Percentiles rank a stretch among this genome's conserved stretches.
Conservation (phyloP, 2,888 invertebrate genomes). For the Andrena haemorrhoa region DNA sequence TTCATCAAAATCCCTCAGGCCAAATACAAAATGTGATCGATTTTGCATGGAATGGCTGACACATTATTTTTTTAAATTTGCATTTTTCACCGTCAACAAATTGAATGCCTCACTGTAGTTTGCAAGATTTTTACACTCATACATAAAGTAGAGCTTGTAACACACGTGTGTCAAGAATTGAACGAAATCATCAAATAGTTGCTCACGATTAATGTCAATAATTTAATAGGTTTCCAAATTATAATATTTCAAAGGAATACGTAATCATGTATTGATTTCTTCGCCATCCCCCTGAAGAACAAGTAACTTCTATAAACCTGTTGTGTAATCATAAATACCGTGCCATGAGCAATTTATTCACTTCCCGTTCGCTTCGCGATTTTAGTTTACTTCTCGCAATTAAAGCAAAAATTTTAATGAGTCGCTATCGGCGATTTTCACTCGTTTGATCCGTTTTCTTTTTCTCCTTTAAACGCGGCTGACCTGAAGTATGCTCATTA, state of each 20-base stretch:
- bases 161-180: no score
- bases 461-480: not conserved
- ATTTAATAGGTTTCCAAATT: not conserved
- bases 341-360: not conserved
- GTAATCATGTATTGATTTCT: not conserved
- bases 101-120: no score
- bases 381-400: not conserved
- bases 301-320: not conserved
- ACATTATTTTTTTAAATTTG: no score
- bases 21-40: no score
- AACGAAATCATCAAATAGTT: no score
- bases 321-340: not conserved
- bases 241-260: not conserved
- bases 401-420: slow-evolving; percentile 19
- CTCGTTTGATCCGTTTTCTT: slow-evolving; percentile 20
- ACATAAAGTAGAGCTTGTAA: no score
- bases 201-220: no score
- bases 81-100: no score
- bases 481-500: slow-evolving; percentile 28
- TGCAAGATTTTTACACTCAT: no score
- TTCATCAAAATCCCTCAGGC: no score
- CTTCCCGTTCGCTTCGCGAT: not conserved
- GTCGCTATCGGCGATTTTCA: slow-evolving; percentile 16
- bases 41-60: no score
- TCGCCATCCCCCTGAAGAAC: not conserved